These are phyloP conservation scores for Standfussiana lucernea DNA, from an alignment of 2,888 invertebrate species.

Conservation along the genomic window DNA sequence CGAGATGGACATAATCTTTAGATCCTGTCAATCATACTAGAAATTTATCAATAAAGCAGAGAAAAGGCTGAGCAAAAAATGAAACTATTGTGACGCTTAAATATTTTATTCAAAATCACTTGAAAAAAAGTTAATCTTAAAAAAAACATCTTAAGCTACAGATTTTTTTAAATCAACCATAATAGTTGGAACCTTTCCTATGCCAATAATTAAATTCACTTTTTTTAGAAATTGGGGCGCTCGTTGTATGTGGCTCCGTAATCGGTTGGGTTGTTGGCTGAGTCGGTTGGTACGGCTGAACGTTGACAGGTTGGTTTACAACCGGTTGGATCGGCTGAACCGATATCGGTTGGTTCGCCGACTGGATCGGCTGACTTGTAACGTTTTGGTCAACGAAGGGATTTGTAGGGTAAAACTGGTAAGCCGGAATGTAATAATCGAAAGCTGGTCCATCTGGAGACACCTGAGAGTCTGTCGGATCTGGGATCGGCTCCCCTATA, in stretches of 20 bases:
- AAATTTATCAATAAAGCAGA: background rate
- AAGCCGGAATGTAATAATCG: background rate
- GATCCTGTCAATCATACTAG: background rate
- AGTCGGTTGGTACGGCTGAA: background rate
- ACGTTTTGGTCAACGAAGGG: background rate
- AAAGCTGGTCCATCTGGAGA: background rate
- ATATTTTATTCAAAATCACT: conserved; percentile 12
- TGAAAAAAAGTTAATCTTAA: conserved; percentile 9
- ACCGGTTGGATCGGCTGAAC: background rate
- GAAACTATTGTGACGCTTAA: background rate
- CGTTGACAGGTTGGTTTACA: no score
- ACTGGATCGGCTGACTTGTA: background rate
- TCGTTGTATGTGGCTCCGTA: background rate
- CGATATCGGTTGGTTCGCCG: background rate
- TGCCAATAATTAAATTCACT: background rate
- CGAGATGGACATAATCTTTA: background rate
- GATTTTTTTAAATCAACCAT: conserved; percentile 22
- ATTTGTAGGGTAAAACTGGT: background rate
- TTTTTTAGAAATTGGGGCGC: background rate
- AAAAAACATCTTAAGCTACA: conserved; percentile 5
- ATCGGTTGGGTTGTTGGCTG: background rate
- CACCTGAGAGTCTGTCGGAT: background rate
- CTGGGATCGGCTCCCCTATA: background rate
- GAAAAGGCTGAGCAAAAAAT: background rate
- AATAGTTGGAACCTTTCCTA: background rate